Conservation (phyloP, 2,888 invertebrate genomes). For the Perizoma flavofasciatum region DNA sequence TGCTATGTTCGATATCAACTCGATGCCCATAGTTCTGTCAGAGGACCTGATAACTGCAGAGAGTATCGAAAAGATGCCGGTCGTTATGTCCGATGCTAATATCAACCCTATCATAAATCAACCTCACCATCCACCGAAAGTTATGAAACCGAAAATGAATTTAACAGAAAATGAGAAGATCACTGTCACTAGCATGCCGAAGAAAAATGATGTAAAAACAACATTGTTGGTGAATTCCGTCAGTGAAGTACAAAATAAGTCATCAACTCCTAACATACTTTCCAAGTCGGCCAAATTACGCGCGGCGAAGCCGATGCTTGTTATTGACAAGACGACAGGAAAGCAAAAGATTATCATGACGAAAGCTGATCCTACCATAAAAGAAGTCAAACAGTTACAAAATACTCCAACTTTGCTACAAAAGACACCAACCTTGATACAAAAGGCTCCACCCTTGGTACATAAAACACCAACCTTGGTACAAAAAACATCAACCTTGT, state of each 20-base stretch:
- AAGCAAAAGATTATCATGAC: slow-evolving; percentile 79
- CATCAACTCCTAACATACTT: slow-evolving; percentile 75
- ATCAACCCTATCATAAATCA: slow-evolving; percentile 60
- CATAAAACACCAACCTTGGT: slow-evolving; percentile 14
- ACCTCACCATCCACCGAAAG: slow-evolving; percentile 55
- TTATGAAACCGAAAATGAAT: slow-evolving; percentile 61
- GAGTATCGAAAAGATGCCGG: slow-evolving; percentile 87
- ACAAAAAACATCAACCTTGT: slow-evolving; percentile 31
- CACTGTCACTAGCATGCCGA: slow-evolving; percentile 49
- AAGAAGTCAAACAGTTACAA: slow-evolving; percentile 59
- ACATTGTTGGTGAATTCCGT: slow-evolving; percentile 69
- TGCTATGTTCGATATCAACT: slow-evolving; percentile 87
- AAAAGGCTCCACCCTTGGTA: slow-evolving; percentile 9
- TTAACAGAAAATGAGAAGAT: slow-evolving; percentile 63
- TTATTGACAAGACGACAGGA: slow-evolving; percentile 75
- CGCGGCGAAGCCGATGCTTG: slow-evolving; percentile 74
- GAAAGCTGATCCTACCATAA: slow-evolving; percentile 63
- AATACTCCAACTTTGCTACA: slow-evolving; percentile 15
- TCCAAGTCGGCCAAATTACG: slow-evolving; percentile 77
- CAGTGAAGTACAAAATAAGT: slow-evolving; percentile 59
- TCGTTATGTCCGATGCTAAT: slow-evolving; percentile 78
- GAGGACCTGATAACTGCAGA: slow-evolving; percentile 88
- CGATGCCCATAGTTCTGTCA: slow-evolving; percentile 89
- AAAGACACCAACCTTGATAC: slow-evolving; percentile 27
- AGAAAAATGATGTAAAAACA: slow-evolving; percentile 69